A percentile compares a stretch with the other conserved stretches of the same genome.
phyloP scores from a whole-genome alignment of 2,888 invertebrate genomes.

The Caenorhabditis angaria region DNA sequence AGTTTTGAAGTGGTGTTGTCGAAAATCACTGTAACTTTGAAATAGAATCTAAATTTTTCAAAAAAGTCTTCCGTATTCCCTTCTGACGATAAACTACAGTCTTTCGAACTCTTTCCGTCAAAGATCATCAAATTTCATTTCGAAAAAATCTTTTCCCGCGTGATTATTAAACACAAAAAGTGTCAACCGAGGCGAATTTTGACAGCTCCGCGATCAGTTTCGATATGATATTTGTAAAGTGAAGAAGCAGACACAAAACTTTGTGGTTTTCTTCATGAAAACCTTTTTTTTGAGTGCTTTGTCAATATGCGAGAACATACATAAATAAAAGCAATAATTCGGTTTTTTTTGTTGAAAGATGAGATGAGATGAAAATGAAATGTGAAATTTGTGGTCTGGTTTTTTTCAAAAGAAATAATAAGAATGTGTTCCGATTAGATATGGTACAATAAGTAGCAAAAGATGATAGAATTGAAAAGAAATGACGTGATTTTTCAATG shows the following conservation, averaged over 20 bases:
- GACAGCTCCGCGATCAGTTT: neutral
- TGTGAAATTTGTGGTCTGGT: no score
- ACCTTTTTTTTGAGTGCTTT: neutral
- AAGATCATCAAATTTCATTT: neutral
- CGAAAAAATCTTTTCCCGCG: neutral
- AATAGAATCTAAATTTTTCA: no score
- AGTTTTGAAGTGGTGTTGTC: no score
- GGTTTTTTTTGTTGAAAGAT: neutral
- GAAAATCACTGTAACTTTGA: no score
- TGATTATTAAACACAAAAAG: neutral
- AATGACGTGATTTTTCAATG: no score
- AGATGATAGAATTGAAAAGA: no score
- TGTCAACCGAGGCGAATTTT: neutral
- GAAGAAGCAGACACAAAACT: no score
- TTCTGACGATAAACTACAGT: no score
- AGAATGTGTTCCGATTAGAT: no score
- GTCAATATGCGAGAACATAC: conserved; percentile 1
- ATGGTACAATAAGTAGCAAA: no score
- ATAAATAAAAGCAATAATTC: neutral
- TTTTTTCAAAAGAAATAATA: no score
- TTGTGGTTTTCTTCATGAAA: neutral
- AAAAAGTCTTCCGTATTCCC: no score
- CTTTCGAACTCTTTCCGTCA: neutral
- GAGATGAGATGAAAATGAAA: neutral
- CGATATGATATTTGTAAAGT: neutral